These are phyloP conservation scores for Muraenolepis orangiensis DNA, from an alignment of 2,797 vertebrate species.

Conservation along the genomic window DNA sequence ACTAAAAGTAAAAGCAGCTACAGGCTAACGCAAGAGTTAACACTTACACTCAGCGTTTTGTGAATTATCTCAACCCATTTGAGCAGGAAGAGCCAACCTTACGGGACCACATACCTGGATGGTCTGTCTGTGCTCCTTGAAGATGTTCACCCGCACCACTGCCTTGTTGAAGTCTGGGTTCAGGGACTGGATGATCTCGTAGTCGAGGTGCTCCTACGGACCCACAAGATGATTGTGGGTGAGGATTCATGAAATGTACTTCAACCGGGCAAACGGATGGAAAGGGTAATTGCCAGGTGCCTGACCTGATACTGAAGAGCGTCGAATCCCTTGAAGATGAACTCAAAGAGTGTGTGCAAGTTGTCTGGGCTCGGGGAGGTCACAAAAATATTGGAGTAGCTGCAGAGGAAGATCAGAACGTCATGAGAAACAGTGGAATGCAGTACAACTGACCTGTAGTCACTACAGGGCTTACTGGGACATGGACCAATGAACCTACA, in stretches of 20 bases:
- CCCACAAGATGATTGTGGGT: neutral
- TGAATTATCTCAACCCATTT: too few species aligned
- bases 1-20: too few species aligned
- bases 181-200: conserved; percentile 96
- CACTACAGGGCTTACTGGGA: neutral
- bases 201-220: conserved; percentile 92
- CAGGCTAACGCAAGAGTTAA: too few species aligned
- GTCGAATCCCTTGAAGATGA: conserved; percentile 98
- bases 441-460: neutral
- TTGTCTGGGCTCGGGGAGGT: conserved; percentile 98
- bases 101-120: conserved; percentile 81
- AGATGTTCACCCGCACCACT: conserved; percentile 93
- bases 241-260: neutral
- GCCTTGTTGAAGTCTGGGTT: conserved; percentile 99
- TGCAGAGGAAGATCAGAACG: conserved; percentile 45
- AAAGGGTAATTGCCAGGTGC: neutral
- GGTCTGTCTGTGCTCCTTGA: conserved; percentile 96
- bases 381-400: conserved; percentile 97
- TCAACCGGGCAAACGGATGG: neutral
- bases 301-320: conserved; percentile 91
- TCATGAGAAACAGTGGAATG: neutral
- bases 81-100: accelerated
- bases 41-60: neutral
- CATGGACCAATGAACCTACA: neutral
- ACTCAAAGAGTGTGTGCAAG: conserved; percentile 95